Evolutionary conservation across 2,888 invertebrate genomes (phyloP).

Genomic region (Clunio marinus): DNA sequence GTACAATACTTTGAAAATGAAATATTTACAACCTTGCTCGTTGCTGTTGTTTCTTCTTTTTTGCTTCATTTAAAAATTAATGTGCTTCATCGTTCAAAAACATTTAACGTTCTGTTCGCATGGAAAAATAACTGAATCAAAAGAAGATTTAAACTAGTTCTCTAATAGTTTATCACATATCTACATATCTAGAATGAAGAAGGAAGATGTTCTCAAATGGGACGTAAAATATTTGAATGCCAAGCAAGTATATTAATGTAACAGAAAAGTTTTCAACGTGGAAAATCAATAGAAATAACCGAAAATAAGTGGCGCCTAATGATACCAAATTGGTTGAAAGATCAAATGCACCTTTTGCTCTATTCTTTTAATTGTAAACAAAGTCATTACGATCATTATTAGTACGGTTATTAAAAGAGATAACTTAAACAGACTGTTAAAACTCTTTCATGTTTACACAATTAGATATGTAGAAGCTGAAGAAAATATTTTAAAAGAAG

Average conservation of each 20-base stretch:
- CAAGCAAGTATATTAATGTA: too few species aligned
- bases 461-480: conserved; percentile 34
- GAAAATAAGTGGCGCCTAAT: conserved; percentile 22
- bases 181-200: neutral
- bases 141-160: conserved; percentile 2
- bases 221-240: neutral
- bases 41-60: too few species aligned
- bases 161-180: neutral
- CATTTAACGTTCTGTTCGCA: neutral
- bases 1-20: conserved; percentile 34
- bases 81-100: conserved; percentile 11
- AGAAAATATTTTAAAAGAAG: conserved; percentile 2
- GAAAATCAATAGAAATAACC: neutral
- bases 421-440: conserved; percentile 36
- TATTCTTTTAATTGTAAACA: conserved; percentile 32
- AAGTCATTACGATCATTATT: conserved; percentile 29
- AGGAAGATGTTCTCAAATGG: neutral
- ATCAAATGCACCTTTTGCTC: conserved; percentile 27
- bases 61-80: conserved; percentile 28
- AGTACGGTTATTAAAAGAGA: too few species aligned
- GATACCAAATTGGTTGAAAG: conserved; percentile 1
- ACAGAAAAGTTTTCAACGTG: neutral
- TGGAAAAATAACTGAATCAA: neutral
- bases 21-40: conserved; percentile 33
- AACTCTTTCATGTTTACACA: conserved; percentile 36